Percentiles rank a stretch among this genome's conserved stretches.
Evolutionary conservation across 1,140 invertebrate genomes (phyloP).

Genomic region (Mycetomoellerius zeteki): DNA sequence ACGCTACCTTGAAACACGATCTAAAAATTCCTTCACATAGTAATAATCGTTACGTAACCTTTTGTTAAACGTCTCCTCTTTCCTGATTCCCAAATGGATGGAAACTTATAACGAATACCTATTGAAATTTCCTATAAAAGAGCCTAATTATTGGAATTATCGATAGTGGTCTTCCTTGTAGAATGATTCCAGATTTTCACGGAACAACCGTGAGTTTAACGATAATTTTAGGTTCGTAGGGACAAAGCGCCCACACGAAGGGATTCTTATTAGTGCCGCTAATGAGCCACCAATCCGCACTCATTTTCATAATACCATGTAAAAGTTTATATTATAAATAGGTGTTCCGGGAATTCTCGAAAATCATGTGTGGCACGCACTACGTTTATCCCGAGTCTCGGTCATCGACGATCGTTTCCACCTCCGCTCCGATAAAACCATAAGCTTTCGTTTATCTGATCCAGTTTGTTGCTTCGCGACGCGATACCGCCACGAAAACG

Average conservation of each 20-base stretch:
- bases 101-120: slow-evolving; percentile 63
- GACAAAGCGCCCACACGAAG: slow-evolving; percentile 62
- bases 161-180: slow-evolving; percentile 57
- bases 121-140: slow-evolving; percentile 75
- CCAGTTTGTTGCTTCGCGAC: neutral
- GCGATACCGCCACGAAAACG: slow-evolving; percentile 29
- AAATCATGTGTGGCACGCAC: slow-evolving; percentile 49
- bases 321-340: slow-evolving; percentile 69
- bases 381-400: slow-evolving; percentile 28
- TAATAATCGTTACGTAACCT: slow-evolving; percentile 45
- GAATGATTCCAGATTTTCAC: slow-evolving; percentile 67
- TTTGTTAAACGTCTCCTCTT: neutral
- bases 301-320: slow-evolving; percentile 71
- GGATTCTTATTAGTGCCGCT: slow-evolving; percentile 64
- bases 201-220: slow-evolving; percentile 49
- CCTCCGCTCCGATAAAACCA: slow-evolving; percentile 47
- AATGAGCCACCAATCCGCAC: slow-evolving; percentile 64
- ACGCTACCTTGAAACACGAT: neutral
- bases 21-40: slow-evolving; percentile 3
- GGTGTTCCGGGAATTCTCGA: slow-evolving; percentile 55
- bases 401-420: slow-evolving; percentile 20
- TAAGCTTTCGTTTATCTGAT: slow-evolving; percentile 42
- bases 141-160: slow-evolving; percentile 82
- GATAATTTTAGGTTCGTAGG: slow-evolving; percentile 74
- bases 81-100: slow-evolving; percentile 23